phyloP scores from a whole-genome alignment of 2,888 invertebrate species.

The Xestoiulus laeticollis region DNA sequence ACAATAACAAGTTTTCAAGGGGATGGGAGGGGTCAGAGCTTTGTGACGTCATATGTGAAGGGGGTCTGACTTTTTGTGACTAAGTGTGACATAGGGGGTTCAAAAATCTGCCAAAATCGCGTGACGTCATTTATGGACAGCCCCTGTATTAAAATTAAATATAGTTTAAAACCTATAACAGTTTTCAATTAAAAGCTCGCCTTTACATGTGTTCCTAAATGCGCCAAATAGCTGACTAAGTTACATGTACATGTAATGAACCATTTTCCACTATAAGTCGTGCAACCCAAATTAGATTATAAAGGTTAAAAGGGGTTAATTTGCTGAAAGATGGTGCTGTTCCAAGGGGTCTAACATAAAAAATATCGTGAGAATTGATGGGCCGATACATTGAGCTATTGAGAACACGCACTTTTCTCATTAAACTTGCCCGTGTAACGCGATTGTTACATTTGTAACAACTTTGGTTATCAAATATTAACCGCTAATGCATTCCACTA shows the following conservation, averaged over 20 bases:
- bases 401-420: conserved; percentile 30
- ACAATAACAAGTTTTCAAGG: too few relatives aligned
- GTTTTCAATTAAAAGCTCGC: too few relatives aligned
- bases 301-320: conserved; percentile 32
- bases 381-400: neutral
- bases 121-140: too few relatives aligned
- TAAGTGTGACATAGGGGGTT: too few relatives aligned
- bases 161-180: too few relatives aligned
- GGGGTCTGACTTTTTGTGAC: too few relatives aligned
- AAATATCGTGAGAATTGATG: conserved; percentile 20
- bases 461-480: conserved; percentile 14
- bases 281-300: neutral
- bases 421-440: conserved; percentile 13
- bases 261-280: neutral
- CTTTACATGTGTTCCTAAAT: too few relatives aligned
- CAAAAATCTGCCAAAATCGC: too few relatives aligned
- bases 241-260: neutral
- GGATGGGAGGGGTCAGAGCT: too few relatives aligned
- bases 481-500: neutral
- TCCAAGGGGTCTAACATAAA: neutral
- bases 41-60: too few relatives aligned
- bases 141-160: too few relatives aligned
- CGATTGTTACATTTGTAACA: conserved; percentile 41
- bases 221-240: too few relatives aligned
- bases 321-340: neutral